Base-by-base conservation (phyloP, 30 jellyfish, hydroid and myxozoan species). In the Chrysaora quinquecirrha region DNA sequence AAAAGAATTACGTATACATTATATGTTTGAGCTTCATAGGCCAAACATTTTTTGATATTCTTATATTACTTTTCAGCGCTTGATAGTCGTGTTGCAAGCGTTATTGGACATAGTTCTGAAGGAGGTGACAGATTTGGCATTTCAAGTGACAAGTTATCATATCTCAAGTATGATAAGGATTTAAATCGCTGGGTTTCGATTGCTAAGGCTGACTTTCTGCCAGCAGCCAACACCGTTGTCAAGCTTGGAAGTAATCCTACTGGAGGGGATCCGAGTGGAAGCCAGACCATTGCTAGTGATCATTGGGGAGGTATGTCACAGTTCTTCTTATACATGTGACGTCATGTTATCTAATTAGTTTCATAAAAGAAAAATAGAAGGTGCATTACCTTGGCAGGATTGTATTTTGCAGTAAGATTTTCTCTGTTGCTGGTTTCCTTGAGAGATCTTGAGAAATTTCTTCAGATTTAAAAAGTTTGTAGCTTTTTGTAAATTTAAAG, bases 71-170 rank as follows among this genome's bases (percentile, higher is more conserved):
- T 64, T 75, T 28, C 82, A 85, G 95, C 87, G 1, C 56, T 75
- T 47, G 95, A 85, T 75, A 85, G 87, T 64, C 49, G 89, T 49
- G 95, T 85, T 19, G 87, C 95, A 24, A 58, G 95, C 24, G 72
- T 85, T 22, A 47, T 70, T 31, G 87, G 88, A 7, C 88, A 34
- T 52, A 71, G 73, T 49, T 19, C 48, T 23, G 72, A 30, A 22
- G 9, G 4, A 3, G 89, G 89, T 3, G 73, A 75, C 48, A 25
- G 66, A n/a, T 73, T 7, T 56, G 95, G 95, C 30, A 75, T 85
- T 0, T 82, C 86, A 75, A 47, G 63, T 34, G 69, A 85, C 71
- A 85, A 75, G 63, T 68, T 70, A 6, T 75, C 95, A 10, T 85
- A 85, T 80, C 50, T 85, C 85, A 85, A 73, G 78, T 85, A 11